Conservation (phyloP, 1,140 invertebrate species). For the Manduca sexta region DNA sequence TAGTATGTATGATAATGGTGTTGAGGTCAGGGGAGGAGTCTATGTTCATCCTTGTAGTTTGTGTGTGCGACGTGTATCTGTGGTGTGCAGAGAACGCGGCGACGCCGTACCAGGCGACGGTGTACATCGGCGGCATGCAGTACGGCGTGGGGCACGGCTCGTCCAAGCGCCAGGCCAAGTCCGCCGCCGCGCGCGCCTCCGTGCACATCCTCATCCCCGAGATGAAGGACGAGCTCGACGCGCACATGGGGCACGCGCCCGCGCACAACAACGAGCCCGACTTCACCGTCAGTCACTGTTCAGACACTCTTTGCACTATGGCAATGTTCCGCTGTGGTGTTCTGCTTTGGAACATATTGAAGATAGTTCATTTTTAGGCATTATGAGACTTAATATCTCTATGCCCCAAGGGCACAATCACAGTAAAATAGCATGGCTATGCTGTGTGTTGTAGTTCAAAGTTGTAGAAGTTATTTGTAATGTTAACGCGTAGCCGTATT, state of each 20-base stretch:
- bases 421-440: no score
- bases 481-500: no score
- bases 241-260: conserved; percentile 41
- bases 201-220: conserved; percentile 95
- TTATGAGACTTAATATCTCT: no score
- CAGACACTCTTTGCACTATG: not conserved
- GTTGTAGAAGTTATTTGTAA: no score
- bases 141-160: conserved; percentile 94
- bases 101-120: conserved; percentile 94
- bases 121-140: conserved; percentile 92
- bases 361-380: no score
- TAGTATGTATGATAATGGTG: no score
- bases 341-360: no score
- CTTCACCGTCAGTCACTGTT: conserved; percentile 74
- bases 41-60: no score
- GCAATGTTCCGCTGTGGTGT: no score
- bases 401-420: no score
- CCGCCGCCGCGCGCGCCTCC: conserved; percentile 90
- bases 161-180: conserved; percentile 96
- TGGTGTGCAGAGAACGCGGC: conserved; percentile 87
- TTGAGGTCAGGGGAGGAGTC: no score
- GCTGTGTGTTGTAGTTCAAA: no score
- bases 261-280: conserved; percentile 69
- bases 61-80: not conserved
- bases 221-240: conserved; percentile 81